A percentile compares a stretch with the other conserved stretches of the same genome.
Conservation (phyloP, 2,797 vertebrate genomes). For the Hypotaenidia okinawae region DNA sequence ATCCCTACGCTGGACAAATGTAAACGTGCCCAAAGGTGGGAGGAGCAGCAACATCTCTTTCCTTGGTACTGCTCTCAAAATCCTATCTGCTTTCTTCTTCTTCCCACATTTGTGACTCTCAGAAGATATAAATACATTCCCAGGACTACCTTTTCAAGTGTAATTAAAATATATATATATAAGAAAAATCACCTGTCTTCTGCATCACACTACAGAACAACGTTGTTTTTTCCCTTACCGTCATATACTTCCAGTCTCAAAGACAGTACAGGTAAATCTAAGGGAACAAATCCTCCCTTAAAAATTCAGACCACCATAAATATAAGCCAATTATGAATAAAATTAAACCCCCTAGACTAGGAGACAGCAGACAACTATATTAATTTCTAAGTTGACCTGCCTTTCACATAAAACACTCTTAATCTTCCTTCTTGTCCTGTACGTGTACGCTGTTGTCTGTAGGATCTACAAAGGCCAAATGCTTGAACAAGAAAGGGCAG, state of each 20-base stretch:
- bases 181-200: not conserved
- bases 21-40: fast-evolving
- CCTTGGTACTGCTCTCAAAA: not conserved
- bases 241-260: not conserved
- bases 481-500: not conserved
- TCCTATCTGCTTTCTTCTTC: not conserved
- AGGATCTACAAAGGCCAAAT: not conserved
- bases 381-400: not conserved
- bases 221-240: not conserved
- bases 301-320: not conserved
- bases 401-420: not conserved
- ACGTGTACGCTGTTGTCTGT: not conserved
- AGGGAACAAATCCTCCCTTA: not conserved
- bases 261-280: not conserved
- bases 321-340: not conserved
- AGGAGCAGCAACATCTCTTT: not conserved
- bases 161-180: not conserved
- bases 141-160: not conserved
- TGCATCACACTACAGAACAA: not conserved
- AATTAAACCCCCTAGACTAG: not conserved
- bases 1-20: not conserved
- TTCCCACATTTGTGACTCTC: not conserved
- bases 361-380: not conserved
- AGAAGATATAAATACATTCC: not conserved
- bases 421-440: not conserved